These are phyloP conservation scores for Cylas formicarius DNA, from an alignment of 1,140 invertebrate genomes.

Conservation along the genomic window DNA sequence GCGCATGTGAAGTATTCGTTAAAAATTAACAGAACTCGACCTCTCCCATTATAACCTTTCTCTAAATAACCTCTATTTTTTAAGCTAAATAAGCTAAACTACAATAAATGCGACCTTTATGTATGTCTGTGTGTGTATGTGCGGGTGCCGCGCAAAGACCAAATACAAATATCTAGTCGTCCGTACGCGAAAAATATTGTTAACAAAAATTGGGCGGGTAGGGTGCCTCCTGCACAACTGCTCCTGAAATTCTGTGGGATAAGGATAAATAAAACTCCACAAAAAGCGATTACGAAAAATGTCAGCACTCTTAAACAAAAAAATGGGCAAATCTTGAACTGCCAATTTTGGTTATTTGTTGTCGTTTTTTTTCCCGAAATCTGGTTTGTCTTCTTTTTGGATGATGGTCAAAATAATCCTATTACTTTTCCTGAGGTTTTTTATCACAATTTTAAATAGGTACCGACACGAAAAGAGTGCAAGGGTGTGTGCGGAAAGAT, in stretches of 20 bases:
- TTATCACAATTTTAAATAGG: slow-evolving; percentile 32
- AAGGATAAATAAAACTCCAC: no score
- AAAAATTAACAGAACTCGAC: slow-evolving; percentile 23
- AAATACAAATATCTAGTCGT: no score
- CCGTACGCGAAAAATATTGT: no score
- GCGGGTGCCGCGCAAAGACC: slow-evolving; percentile 3
- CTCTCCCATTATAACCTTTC: no score
- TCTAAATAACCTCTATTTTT: no score
- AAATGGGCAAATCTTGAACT: slow-evolving; percentile 15
- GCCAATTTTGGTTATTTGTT: slow-evolving; percentile 6
- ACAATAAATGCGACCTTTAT: slow-evolving; percentile 22
- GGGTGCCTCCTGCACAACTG: no score
- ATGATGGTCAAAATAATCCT: slow-evolving; percentile 37
- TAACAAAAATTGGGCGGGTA: no score
- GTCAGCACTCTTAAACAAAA: no score
- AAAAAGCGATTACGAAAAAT: no score
- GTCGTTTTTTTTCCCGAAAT: slow-evolving; percentile 11
- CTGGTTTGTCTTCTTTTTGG: slow-evolving; percentile 7
- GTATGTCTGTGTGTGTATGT: slow-evolving; percentile 11
- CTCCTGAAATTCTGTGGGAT: no score
- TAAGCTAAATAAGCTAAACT: no score
- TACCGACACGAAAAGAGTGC: slow-evolving; percentile 20
- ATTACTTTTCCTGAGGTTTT: slow-evolving; percentile 36
- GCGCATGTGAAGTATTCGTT: slow-evolving; percentile 22
- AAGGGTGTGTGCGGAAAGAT: slow-evolving; percentile 4